A percentile compares a stretch with the other conserved stretches of the same genome.
These are phyloP conservation scores for Lottia scabra DNA, from an alignment of 2,888 invertebrate genomes.

Conservation along the genomic window DNA sequence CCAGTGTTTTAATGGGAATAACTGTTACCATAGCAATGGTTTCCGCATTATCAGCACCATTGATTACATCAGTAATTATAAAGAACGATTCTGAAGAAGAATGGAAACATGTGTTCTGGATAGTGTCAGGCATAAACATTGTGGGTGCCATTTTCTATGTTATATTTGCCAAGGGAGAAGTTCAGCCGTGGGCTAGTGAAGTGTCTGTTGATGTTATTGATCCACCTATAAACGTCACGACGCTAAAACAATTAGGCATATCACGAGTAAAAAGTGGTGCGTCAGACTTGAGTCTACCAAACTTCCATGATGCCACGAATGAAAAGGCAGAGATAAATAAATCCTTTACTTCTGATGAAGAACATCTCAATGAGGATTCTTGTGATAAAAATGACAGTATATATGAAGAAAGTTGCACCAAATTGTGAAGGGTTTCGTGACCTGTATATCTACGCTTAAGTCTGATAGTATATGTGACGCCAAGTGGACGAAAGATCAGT, in stretches of 20 bases:
- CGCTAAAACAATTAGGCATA: background rate
- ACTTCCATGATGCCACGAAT: background rate
- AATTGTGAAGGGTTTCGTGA: background rate
- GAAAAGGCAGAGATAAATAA: background rate
- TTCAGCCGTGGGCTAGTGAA: conserved; percentile 40
- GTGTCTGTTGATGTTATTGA: background rate
- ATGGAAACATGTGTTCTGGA: conserved; percentile 88
- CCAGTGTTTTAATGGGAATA: conserved; percentile 34
- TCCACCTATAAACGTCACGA: background rate
- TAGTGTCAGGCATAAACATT: conserved; percentile 76
- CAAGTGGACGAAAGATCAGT: no score
- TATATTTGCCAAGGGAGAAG: conserved; percentile 56
- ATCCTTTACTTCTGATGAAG: background rate
- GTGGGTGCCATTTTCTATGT: conserved; percentile 65
- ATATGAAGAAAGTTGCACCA: background rate
- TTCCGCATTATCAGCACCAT: conserved; percentile 30
- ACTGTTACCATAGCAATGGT: conserved; percentile 27
- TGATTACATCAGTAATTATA: conserved; percentile 29
- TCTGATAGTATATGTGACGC: no score
- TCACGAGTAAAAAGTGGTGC: no score
- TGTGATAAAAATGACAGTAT: background rate
- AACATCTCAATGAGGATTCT: background rate
- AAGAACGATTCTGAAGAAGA: conserved; percentile 76
- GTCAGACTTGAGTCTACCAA: background rate
- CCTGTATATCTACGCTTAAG: no score